Evolutionary conservation across 2,888 invertebrate species (phyloP), one percentile per base, ranked within the genome.

Genomic region (Thymelicus acteon): DNA sequence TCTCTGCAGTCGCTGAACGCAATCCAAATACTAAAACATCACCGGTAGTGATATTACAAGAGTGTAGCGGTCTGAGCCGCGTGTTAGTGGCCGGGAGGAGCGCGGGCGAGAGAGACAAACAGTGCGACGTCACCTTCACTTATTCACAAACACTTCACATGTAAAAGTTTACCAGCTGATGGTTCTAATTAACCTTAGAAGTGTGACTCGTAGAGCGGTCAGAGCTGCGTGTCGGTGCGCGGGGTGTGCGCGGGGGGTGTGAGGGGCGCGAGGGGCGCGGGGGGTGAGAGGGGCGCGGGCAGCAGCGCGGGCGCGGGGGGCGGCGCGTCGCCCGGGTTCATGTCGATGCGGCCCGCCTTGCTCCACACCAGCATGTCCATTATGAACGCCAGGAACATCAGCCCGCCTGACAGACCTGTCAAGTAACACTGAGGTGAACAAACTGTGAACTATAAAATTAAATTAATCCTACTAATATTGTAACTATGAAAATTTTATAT

Each of bases 331-430:
- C 89, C 92, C 0, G 95, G 95, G 80, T 95, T 95, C 87, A 95
- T 95, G 83, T 95, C 95, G 80, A 98, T 98, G 82, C 96, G 96
- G 69, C 97, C 96, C 58, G 98, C 98, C 87, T 97, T 97, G 84
- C 96, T 96, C 97, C 97, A 98, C 40, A 98, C 98, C 65, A 98
- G 95, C 79, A 98, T 86, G 92, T 98, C 98, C 90, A 98, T 97
- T 77, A 98, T 94, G 87, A 98, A 98, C 72, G 98, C 98, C 71
- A 97, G 94, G 82, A 97, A 95, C 95, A 98, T 96, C 74, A 98
- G 96, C 40, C 96, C 96, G 65, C 97, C 97, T 0, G 98, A 98
- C 71, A 97, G 96, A 80, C 98, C 98, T 98, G 89, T 7, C 15
- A 19, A 4, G 0, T 13, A 0, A 86, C 72, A 6, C 31, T 3